Percentiles rank a stretch among this genome's conserved stretches.
Conservation (phyloP, 2,797 vertebrate genomes). For the Melanotaenia parkinsoni region DNA sequence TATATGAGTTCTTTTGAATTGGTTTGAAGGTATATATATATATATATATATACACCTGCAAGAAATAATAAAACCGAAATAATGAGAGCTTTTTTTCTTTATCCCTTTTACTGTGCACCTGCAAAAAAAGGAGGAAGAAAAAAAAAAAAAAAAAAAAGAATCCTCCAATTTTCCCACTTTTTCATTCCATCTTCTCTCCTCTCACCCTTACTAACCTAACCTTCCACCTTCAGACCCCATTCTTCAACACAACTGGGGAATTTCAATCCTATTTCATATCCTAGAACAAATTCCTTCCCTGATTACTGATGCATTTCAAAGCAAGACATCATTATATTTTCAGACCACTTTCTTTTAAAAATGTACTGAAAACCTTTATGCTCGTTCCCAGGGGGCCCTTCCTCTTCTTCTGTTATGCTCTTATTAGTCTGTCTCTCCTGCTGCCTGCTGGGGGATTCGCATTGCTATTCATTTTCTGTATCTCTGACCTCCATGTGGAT, state of each 20-base stretch:
- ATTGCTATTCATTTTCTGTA: constrained; percentile 94
- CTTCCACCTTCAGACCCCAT: constrained; percentile 60
- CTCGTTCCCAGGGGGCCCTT: constrained; percentile 88
- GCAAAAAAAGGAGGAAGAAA: constrained; percentile 31
- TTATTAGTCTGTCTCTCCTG: constrained; percentile 93
- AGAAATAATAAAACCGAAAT: constrained; percentile 51
- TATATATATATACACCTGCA: constrained; percentile 1
- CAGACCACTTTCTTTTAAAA: constrained; percentile 92
- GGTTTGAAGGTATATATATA: too few species aligned
- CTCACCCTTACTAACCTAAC: constrained; percentile 51
- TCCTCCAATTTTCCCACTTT: constrained; percentile 45
- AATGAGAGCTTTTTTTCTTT: constrained; percentile 39
- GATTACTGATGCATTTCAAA: constrained; percentile 93
- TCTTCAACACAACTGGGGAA: constrained; percentile 71
- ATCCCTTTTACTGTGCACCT: constrained; percentile 43
- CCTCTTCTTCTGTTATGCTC: constrained; percentile 91
- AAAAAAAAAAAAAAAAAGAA: constrained; percentile 18
- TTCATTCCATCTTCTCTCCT: constrained; percentile 59
- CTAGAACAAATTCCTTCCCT: constrained; percentile 83
- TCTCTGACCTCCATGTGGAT: constrained; percentile 91
- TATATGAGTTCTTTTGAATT: too few species aligned
- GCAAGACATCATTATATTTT: constrained; percentile 93
- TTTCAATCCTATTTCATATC: constrained; percentile 79
- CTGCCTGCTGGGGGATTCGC: constrained; percentile 91
- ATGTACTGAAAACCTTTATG: constrained; percentile 91